These are phyloP conservation scores for Acanthochromis polyacanthus DNA, from an alignment of 2,113 vertebrate species.

Conservation along the genomic window DNA sequence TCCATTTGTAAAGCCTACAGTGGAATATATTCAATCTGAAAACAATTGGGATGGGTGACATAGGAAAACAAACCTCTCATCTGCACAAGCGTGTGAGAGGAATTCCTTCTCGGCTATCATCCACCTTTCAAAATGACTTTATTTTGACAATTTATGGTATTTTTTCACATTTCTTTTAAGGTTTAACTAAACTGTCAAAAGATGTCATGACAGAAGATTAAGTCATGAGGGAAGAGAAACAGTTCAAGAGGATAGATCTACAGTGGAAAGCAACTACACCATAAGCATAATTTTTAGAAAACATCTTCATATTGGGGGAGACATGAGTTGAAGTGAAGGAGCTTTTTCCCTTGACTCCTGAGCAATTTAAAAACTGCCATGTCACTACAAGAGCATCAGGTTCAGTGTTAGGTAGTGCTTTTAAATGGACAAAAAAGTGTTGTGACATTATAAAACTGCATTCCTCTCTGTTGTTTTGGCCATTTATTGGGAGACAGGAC, in stretches of 20 bases:
- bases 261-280: slow-evolving; percentile 21
- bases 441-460: slow-evolving; percentile 8
- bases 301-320: slow-evolving; percentile 32
- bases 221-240: slow-evolving; percentile 37
- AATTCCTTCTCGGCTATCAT: slow-evolving; percentile 5
- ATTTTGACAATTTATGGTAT: no score
- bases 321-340: slow-evolving; percentile 12
- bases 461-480: slow-evolving; percentile 53
- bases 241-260: slow-evolving; percentile 25
- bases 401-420: slow-evolving; percentile 21
- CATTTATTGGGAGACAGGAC: slow-evolving; percentile 18
- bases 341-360: neutral
- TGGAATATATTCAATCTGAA: no score
- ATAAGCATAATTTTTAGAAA: slow-evolving; percentile 35
- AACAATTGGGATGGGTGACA: no score
- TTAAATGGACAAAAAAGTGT: neutral
- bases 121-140: no score
- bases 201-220: slow-evolving; percentile 27
- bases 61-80: neutral
- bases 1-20: no score
- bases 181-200: slow-evolving; percentile 25
- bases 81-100: slow-evolving; percentile 10
- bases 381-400: neutral
- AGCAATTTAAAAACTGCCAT: slow-evolving; percentile 13
- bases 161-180: neutral